These are phyloP conservation scores for Morphnarchus princeps DNA, from an alignment of 2,113 vertebrate species.

Conservation along the genomic window DNA sequence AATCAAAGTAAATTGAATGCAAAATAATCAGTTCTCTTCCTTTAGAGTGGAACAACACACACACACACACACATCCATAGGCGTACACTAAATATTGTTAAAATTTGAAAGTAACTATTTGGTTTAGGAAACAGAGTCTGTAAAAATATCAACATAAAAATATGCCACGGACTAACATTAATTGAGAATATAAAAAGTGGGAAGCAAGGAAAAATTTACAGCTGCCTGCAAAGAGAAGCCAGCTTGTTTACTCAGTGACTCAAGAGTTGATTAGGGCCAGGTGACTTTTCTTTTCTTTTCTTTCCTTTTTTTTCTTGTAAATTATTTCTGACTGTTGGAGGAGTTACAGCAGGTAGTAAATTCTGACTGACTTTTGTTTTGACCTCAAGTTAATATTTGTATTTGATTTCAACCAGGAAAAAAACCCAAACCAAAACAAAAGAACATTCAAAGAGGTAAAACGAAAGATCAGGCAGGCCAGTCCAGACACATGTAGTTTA, in stretches of 20 bases:
- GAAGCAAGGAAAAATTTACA: neutral
- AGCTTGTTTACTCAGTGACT: neutral
- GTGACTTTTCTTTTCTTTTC: neutral
- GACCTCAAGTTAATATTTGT: neutral
- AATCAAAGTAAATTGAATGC: constrained; percentile 64
- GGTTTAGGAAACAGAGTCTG: neutral
- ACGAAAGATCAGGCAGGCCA: neutral
- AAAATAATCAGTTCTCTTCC: constrained; percentile 30
- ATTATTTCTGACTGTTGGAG: neutral
- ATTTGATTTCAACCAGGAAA: neutral
- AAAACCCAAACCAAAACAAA: neutral
- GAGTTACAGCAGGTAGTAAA: neutral
- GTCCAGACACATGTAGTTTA: neutral
- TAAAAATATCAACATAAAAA: constrained; percentile 52
- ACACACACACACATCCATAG: neutral
- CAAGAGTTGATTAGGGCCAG: neutral
- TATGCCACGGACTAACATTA: neutral
- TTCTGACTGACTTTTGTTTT: neutral
- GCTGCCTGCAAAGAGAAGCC: neutral
- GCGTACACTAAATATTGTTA: neutral
- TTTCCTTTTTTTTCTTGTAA: neutral
- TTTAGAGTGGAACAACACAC: neutral
- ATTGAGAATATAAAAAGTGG: constrained; percentile 1
- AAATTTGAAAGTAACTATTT: neutral
- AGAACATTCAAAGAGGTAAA: neutral